phyloP scores from a whole-genome alignment of 1,140 invertebrate genomes.

The Panonychus citri region DNA sequence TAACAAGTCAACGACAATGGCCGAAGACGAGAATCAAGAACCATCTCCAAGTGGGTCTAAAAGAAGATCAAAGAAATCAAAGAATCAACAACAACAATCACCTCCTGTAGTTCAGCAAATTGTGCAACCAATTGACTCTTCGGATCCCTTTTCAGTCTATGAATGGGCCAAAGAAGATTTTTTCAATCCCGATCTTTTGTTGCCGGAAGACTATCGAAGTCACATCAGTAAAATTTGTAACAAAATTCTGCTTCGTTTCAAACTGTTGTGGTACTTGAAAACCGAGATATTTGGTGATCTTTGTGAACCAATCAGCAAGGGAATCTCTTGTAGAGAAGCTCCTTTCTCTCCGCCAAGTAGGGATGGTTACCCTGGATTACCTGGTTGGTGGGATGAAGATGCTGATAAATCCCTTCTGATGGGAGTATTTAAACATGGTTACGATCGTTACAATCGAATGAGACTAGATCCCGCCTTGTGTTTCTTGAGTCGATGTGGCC shows the following conservation, averaged over 20 bases:
- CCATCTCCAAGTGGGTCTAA: slow-evolving; percentile 29
- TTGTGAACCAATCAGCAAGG: slow-evolving; percentile 53
- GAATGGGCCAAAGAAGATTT: slow-evolving; percentile 80
- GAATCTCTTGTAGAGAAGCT: slow-evolving; percentile 48
- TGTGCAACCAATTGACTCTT: slow-evolving; percentile 23
- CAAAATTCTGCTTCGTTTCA: slow-evolving; percentile 73
- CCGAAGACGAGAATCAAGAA: slow-evolving; percentile 26
- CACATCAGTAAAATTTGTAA: slow-evolving; percentile 90
- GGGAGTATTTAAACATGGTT: slow-evolving; percentile 91
- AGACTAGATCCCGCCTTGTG: slow-evolving; percentile 69
- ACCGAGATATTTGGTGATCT: slow-evolving; percentile 90
- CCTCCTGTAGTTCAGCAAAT: slow-evolving; percentile 5
- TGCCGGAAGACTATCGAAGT: slow-evolving; percentile 79
- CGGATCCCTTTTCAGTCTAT: slow-evolving; percentile 18
- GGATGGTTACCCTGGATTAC: slow-evolving; percentile 32
- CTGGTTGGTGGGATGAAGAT: slow-evolving; percentile 86
- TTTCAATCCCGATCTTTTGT: slow-evolving; percentile 67
- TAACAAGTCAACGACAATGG: slow-evolving; percentile 35
- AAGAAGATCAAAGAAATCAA: slow-evolving; percentile 25
- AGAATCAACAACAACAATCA: no score
- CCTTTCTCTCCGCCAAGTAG: neutral
- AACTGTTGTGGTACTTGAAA: slow-evolving; percentile 90
- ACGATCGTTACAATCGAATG: slow-evolving; percentile 90
- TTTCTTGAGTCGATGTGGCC: slow-evolving; percentile 74
- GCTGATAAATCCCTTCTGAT: slow-evolving; percentile 89